Conservation (phyloP, 2,888 invertebrate genomes). For the Plusia festucae region DNA sequence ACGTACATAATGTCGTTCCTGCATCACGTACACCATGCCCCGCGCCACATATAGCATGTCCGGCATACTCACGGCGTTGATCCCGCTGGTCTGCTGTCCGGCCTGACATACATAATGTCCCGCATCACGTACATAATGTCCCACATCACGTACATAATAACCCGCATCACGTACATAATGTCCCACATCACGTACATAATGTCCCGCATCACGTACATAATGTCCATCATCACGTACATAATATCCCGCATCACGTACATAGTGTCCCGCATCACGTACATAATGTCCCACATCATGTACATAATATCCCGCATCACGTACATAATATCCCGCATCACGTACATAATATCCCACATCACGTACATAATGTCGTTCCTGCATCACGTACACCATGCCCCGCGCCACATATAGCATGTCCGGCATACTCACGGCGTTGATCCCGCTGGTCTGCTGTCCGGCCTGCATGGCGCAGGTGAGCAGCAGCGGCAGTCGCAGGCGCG, state of each 20-base stretch:
- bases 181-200: neutral
- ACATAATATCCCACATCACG: neutral
- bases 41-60: neutral
- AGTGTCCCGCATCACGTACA: too few species aligned
- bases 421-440: conserved; percentile 95
- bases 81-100: conserved; percentile 97
- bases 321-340: neutral
- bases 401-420: neutral
- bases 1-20: too few species aligned
- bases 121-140: too few species aligned
- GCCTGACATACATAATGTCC: too few species aligned
- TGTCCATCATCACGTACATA: neutral
- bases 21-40: too few species aligned
- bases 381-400: too few species aligned
- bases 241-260: too few species aligned
- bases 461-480: conserved; percentile 94
- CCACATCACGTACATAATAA: too few species aligned
- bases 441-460: conserved; percentile 96
- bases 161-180: neutral
- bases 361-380: too few species aligned
- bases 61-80: conserved; percentile 93
- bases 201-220: neutral
- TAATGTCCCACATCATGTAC: neutral
- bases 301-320: neutral
- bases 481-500: conserved; percentile 91